Conservation (phyloP, 2,113 vertebrate genomes). For the Pheucticus melanocephalus region DNA sequence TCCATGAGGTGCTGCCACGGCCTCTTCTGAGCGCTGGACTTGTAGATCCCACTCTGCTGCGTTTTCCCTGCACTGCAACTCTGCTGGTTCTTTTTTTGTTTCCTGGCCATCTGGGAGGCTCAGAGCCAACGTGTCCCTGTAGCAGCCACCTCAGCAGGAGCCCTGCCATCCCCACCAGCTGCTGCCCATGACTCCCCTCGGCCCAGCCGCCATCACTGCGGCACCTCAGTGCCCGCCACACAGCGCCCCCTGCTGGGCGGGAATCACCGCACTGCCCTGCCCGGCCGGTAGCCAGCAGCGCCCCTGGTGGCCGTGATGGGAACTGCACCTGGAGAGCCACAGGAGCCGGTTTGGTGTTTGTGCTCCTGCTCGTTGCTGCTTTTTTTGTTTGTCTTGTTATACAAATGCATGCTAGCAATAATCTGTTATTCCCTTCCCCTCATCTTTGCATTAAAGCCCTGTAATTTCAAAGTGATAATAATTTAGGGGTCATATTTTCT, state of each 20-base stretch:
- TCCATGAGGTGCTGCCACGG: fast-evolving
- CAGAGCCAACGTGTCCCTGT: fast-evolving
- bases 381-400: not conserved
- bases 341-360: not conserved
- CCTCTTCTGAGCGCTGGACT: fast-evolving
- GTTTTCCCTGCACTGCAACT: not conserved
- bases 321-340: fast-evolving
- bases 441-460: no score
- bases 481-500: not conserved
- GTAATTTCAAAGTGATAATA: not conserved
- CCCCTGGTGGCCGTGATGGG: fast-evolving
- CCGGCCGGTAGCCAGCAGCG: not conserved
- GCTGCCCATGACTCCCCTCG: fast-evolving
- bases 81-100: not conserved
- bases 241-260: not conserved
- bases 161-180: fast-evolving
- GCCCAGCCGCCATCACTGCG: fast-evolving
- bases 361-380: no score
- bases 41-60: fast-evolving
- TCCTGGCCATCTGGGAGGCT: fast-evolving
- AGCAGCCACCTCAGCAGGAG: fast-evolving
- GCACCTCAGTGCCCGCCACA: fast-evolving
- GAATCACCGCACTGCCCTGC: no score
- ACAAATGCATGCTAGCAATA: not conserved
- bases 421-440: not conserved